Evolutionary conservation across 2,113 vertebrate genomes (phyloP), one percentile per base, ranked within the genome.

Genomic region (Podocnemis expansa): DNA sequence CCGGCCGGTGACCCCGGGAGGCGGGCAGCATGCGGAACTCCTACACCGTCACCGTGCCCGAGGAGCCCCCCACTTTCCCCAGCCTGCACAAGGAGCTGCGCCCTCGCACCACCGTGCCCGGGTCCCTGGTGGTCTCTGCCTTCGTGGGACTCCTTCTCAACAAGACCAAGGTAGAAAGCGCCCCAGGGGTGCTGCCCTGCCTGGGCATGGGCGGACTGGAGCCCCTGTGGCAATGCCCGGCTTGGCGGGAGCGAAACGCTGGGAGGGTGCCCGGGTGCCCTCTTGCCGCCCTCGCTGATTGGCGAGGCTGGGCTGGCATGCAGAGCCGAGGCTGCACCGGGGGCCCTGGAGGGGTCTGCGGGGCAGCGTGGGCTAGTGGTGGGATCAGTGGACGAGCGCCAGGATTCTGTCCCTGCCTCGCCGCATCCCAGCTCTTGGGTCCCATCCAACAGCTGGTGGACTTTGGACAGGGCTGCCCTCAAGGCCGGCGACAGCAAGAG

Each of bases 121-220:
- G 99, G 13, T 99, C 99, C 63, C 96, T 99, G 97, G 98, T 99
- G 97, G 98, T 99, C 89, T 99, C 99, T 89, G 98, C 99, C 10
- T 99, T 99, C 97, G 99, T 99, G 97, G 99, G 99, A 88, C 98
- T 99, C 67, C 98, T 99, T 94, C 99, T 99, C 98, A 99, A 99
- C 98, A 99, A 99, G 97, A 98, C 98, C 95, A 99, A 99, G 99
- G 99, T 99, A 98, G 86, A 31, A 34, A 6, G 13, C n/a, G n/a
- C n/a, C n/a, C n/a, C n/a, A n/a, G n/a, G n/a, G n/a, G n/a, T n/a
- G 38, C 43, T 1, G 75, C 63, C 82, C 2, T 31, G 56, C 56
- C 29, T 60, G 58, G 29, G 58, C 6, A 31, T 16, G 6, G 58
- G 58, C 25, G 27, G 29, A 29, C n/a, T n/a, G 58, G 51, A 52